These are phyloP conservation scores for Flexamia atlantica DNA, from an alignment of 2,888 invertebrate species.

Conservation along the genomic window DNA sequence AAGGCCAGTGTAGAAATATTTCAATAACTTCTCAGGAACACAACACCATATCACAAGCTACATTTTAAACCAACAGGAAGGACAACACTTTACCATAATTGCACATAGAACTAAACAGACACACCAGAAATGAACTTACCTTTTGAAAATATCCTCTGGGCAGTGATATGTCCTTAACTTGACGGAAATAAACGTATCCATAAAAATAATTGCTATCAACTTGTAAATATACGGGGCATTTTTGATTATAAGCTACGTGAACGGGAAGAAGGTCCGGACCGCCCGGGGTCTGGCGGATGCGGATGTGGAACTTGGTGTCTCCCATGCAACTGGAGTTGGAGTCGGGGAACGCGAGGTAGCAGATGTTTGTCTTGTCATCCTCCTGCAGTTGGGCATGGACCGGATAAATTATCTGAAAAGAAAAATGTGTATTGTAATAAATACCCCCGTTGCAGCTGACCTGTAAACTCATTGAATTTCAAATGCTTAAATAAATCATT, in stretches of 20 bases:
- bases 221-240: constrained; percentile 85
- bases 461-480: too few species aligned
- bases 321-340: constrained; percentile 99
- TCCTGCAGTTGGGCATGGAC: constrained; percentile 87
- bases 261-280: constrained; percentile 77
- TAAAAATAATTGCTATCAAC: constrained; percentile 93
- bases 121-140: too few species aligned
- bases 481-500: too few species aligned
- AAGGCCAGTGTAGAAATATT: too few species aligned
- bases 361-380: constrained; percentile 94
- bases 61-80: too few species aligned
- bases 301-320: constrained; percentile 97
- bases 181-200: constrained; percentile 99
- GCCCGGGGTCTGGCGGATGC: constrained; percentile 85
- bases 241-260: constrained; percentile 77
- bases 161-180: constrained; percentile 93
- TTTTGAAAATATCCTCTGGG: constrained; percentile 99
- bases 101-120: too few species aligned
- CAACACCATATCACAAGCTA: too few species aligned
- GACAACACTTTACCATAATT: too few species aligned
- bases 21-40: too few species aligned
- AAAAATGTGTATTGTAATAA: not conserved
- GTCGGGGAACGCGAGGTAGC: constrained; percentile 99
- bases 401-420: constrained; percentile 86
- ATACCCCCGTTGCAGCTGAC: too few species aligned